Evolutionary conservation across 2,113 vertebrate species (phyloP), one percentile per base, ranked within the genome.

Genomic region (Pungitius pungitius): DNA sequence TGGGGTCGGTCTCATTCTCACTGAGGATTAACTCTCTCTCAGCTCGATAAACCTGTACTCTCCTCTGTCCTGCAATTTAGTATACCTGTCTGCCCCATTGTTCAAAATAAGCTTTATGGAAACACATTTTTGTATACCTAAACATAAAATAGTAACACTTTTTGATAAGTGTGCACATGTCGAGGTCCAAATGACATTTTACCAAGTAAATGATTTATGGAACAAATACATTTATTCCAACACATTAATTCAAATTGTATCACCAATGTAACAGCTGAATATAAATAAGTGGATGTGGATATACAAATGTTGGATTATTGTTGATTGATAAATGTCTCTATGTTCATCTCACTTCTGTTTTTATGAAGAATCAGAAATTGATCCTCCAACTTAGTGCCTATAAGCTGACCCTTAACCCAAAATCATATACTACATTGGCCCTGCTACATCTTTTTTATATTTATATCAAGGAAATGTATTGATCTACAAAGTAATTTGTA

Each of bases 11-110:
- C 45, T 40, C 33, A 73, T 81, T 67, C 75, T 85, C 70, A 57
- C 56, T 66, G 59, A 84, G 81, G 86, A 90, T 89, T 87, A 92
- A 71, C 69, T 65, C 49, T 79, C 72, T 76, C 75, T 64, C 62
- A 69, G 78, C 69, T 80, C 78, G 47, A 69, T 85, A 64, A 80
- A 42, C 49, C 42, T 35, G 17, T 56, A 68, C 64, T 73, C 63
- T 70, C 69, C 54, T 58, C 59, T 27, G 57, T 76, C 69, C 66
- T 61, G 75, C 15, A 63, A 69, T 77, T 70, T 52, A 73, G 69
- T 77, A 58, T 1, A 58, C n/a, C n/a, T 1, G 6, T 49, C 27
- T 43, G 49, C 35, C n/a, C 40, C 15, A 18, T n/a, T 11, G 4
- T 39, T 51, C 13, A 49, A n/a, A 22, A 60, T 8, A 7, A 13